A percentile compares a stretch with the other conserved stretches of the same genome.
Evolutionary conservation across 1,140 invertebrate genomes (phyloP).

Genomic region (Tetranychus urticae): DNA sequence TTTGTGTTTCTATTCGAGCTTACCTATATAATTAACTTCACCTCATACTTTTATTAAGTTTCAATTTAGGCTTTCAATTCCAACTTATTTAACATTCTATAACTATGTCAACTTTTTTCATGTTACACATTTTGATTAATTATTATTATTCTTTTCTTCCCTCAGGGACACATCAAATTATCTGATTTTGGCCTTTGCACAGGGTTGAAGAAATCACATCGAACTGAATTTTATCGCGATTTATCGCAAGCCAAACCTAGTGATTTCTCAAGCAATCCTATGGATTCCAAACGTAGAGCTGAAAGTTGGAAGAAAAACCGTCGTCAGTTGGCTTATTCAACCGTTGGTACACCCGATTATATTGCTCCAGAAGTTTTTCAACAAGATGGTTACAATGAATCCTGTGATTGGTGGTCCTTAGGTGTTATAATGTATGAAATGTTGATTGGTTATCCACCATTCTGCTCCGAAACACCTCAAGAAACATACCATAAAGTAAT

Average conservation of each 20-base stretch:
- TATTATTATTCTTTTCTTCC: constrained; percentile 3
- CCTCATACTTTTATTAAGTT: too few relatives aligned
- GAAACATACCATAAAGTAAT: constrained; percentile 99
- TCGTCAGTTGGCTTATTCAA: constrained; percentile 59
- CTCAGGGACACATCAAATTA: constrained; percentile 85
- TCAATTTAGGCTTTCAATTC: not conserved
- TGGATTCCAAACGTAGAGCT: constrained; percentile 87
- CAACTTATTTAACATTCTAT: not conserved
- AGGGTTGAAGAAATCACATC: constrained; percentile 92
- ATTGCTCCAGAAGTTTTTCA: constrained; percentile 95
- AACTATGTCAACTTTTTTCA: not conserved
- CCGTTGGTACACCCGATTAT: constrained; percentile 97
- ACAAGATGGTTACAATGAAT: constrained; percentile 62
- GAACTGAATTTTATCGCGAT: constrained; percentile 97
- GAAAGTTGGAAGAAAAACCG: constrained; percentile 94
- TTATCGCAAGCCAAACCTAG: constrained; percentile 84
- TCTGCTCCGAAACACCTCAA: constrained; percentile 96
- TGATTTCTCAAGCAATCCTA: constrained; percentile 54
- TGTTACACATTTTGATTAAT: not conserved
- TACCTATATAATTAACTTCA: too few relatives aligned
- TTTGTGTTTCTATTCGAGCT: too few relatives aligned
- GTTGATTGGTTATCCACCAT: constrained; percentile 98
- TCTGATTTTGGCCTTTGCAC: constrained; percentile 98
- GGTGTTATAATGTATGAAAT: constrained; percentile 99
- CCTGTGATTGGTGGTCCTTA: constrained; percentile 98